Percentiles rank a stretch among this genome's conserved stretches.
Conservation (phyloP, 1,140 invertebrate genomes). For the Pomacea maculata region DNA sequence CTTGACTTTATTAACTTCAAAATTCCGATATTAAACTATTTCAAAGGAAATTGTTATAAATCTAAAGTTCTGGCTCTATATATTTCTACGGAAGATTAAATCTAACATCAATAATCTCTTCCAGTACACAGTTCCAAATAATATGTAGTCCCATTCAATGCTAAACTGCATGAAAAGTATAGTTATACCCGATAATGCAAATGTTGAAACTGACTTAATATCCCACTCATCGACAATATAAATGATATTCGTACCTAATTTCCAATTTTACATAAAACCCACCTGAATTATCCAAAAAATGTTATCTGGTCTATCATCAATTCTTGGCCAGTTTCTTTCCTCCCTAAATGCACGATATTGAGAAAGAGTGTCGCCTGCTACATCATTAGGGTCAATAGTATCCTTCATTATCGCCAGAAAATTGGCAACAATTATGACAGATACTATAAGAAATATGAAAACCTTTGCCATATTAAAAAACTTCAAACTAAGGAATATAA, state of each 20-base stretch:
- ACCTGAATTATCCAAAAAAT: slow-evolving; percentile 60
- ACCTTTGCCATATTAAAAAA: slow-evolving; percentile 3
- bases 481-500: neutral
- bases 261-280: neutral
- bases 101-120: too few relatives aligned
- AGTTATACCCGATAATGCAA: too few relatives aligned
- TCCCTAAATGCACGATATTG: neutral
- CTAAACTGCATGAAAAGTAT: too few relatives aligned
- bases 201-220: neutral
- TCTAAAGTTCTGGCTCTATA: too few relatives aligned
- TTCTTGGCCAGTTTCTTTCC: neutral
- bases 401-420: neutral
- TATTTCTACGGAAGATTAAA: too few relatives aligned
- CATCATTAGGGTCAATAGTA: slow-evolving; percentile 12
- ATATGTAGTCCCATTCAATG: too few relatives aligned
- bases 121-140: too few relatives aligned
- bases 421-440: neutral
- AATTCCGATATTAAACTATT: too few relatives aligned
- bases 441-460: neutral
- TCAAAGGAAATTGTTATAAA: too few relatives aligned
- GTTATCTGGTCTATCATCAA: slow-evolving; percentile 28
- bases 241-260: neutral
- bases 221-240: neutral
- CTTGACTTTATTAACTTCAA: too few relatives aligned
- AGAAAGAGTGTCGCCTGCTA: too few relatives aligned